Conservation (phyloP, 2,888 invertebrate species). For the Proisotoma minuta region DNA sequence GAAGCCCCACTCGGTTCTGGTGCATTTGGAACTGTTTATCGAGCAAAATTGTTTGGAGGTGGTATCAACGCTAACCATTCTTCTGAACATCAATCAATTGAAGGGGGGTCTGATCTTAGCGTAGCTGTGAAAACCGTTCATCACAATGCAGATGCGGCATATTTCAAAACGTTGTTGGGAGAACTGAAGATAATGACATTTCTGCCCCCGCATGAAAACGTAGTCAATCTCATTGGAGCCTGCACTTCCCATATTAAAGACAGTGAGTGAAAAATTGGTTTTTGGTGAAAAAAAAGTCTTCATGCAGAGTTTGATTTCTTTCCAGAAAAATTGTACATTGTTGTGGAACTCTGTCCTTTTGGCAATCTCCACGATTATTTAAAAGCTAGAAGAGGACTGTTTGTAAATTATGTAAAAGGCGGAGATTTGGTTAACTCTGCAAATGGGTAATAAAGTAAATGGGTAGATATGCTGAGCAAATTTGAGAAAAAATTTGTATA, state of each 20-base stretch:
- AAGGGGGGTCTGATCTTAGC: not conserved
- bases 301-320: not conserved
- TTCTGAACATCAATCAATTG: not conserved
- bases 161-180: conserved; percentile 25
- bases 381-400: conserved; percentile 31
- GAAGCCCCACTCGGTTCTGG: conserved; percentile 21
- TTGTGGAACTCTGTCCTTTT: conserved; percentile 38
- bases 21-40: conserved; percentile 26
- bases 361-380: conserved; percentile 36
- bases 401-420: conserved; percentile 32
- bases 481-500: not conserved
- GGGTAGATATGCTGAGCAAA: too few species aligned
- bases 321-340: conserved; percentile 33
- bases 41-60: conserved; percentile 16
- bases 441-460: too few species aligned
- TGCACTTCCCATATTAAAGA: conserved; percentile 17
- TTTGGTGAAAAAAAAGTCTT: not conserved
- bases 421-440: too few species aligned
- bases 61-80: not conserved
- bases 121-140: conserved; percentile 32
- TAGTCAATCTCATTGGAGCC: conserved; percentile 32
- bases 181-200: conserved; percentile 40
- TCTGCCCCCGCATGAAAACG: conserved; percentile 28
- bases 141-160: conserved; percentile 23
- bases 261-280: conserved; percentile 1